Evolutionary conservation across 2,113 vertebrate species (phyloP).

Genomic region (Pterocles gutturalis): DNA sequence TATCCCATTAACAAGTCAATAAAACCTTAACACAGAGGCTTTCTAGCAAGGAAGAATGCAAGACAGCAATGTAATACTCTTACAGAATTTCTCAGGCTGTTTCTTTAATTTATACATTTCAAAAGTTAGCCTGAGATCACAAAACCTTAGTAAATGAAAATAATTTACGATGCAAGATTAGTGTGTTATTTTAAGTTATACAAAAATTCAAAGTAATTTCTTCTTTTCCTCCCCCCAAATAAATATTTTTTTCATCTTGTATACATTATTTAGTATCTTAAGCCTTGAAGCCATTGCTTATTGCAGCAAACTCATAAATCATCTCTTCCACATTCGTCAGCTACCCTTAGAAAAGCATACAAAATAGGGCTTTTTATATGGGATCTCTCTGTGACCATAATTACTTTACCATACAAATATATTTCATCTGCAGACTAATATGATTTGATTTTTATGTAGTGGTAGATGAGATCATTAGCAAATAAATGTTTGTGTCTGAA

Average conservation of each 20-base stretch:
- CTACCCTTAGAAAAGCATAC: background rate
- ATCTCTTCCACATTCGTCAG: background rate
- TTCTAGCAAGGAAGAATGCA: background rate
- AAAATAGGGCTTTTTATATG: background rate
- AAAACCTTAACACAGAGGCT: background rate
- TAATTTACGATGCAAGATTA: background rate
- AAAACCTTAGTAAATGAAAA: background rate
- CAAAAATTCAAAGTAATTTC: background rate
- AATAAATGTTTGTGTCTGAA: background rate
- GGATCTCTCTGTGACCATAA: background rate
- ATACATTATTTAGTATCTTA: slow-evolving; percentile 11
- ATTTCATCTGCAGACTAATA: background rate
- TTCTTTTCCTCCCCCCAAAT: background rate
- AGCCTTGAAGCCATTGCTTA: background rate
- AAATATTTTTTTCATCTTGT: slow-evolving; percentile 9
- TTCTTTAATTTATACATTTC: background rate
- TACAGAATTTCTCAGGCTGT: background rate
- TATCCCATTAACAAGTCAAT: background rate
- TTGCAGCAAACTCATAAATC: background rate
- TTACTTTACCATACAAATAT: background rate
- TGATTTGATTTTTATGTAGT: background rate
- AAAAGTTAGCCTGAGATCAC: background rate
- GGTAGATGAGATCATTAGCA: background rate
- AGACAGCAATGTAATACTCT: background rate
- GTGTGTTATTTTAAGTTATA: background rate